phyloP scores from a whole-genome alignment of 2,797 vertebrate species.

The Brachyalestes nurse region DNA sequence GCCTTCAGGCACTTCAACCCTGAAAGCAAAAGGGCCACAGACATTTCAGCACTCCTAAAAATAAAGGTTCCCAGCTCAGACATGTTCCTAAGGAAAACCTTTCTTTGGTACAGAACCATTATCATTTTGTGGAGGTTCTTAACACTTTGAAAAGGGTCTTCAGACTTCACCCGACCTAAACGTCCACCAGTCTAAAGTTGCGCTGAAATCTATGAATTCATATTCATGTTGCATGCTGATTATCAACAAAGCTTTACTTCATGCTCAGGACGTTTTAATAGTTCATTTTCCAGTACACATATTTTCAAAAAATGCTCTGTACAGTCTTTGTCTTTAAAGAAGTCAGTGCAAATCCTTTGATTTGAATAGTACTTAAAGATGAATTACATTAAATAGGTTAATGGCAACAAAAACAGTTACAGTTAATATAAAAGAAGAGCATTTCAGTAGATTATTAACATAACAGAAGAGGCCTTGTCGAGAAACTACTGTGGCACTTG shows the following conservation, averaged over 20 bases:
- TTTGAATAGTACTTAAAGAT: conserved; percentile 81
- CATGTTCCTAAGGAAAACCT: too few species aligned
- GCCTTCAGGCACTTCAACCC: too few species aligned
- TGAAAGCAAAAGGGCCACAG: too few species aligned
- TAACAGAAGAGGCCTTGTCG: neutral
- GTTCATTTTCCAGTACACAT: conserved; percentile 94
- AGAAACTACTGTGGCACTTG: neutral
- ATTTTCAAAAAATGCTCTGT: conserved; percentile 95
- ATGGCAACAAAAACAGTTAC: conserved; percentile 17
- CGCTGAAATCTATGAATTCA: neutral
- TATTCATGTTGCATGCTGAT: neutral
- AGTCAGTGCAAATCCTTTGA: conserved; percentile 59
- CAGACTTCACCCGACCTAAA: too few species aligned
- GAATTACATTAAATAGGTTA: conserved; percentile 84
- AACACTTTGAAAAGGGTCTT: too few species aligned
- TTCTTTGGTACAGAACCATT: too few species aligned
- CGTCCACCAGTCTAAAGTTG: neutral
- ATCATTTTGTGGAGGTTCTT: too few species aligned
- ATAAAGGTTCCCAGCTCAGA: too few species aligned
- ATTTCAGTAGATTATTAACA: conserved; percentile 29
- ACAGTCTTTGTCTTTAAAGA: conserved; percentile 84
- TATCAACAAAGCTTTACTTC: conserved; percentile 79
- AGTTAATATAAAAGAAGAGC: conserved; percentile 19
- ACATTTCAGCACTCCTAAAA: too few species aligned
- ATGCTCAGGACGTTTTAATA: conserved; percentile 91